A percentile compares a stretch with the other conserved stretches of the same genome.
Conservation (phyloP, 2,113 vertebrate genomes). For the Copsychus sechellarum region DNA sequence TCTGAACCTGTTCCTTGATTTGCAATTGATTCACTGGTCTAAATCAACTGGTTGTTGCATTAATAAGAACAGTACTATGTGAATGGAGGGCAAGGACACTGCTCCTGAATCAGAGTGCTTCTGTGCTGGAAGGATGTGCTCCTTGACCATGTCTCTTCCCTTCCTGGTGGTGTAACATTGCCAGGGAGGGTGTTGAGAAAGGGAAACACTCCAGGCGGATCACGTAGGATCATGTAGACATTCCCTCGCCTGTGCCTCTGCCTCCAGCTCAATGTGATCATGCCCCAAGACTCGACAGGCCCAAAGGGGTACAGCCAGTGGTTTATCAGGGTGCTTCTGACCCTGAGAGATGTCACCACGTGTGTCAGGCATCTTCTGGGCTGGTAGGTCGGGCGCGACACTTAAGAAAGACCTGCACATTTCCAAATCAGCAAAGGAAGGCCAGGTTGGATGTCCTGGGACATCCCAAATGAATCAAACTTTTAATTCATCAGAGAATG, state of each 20-base stretch:
- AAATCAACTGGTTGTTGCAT: not conserved
- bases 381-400: accelerated
- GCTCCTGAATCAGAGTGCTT: not conserved
- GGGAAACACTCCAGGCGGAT: not conserved
- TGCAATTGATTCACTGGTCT: not conserved
- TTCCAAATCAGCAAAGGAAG: not conserved
- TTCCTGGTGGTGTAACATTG: not conserved
- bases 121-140: not conserved
- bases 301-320: accelerated
- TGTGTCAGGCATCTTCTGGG: not conserved
- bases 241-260: not conserved
- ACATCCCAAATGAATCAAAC: not conserved
- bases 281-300: accelerated
- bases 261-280: not conserved
- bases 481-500: not conserved
- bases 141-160: not conserved
- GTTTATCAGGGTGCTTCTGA: not conserved
- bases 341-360: not conserved
- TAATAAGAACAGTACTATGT: not conserved
- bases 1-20: not conserved
- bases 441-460: not conserved
- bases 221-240: not conserved
- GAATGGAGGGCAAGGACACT: not conserved
- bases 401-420: not conserved
- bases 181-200: not conserved